Evolutionary conservation across 2,888 invertebrate genomes (phyloP).

Genomic region (Callosobruchus maculatus): DNA sequence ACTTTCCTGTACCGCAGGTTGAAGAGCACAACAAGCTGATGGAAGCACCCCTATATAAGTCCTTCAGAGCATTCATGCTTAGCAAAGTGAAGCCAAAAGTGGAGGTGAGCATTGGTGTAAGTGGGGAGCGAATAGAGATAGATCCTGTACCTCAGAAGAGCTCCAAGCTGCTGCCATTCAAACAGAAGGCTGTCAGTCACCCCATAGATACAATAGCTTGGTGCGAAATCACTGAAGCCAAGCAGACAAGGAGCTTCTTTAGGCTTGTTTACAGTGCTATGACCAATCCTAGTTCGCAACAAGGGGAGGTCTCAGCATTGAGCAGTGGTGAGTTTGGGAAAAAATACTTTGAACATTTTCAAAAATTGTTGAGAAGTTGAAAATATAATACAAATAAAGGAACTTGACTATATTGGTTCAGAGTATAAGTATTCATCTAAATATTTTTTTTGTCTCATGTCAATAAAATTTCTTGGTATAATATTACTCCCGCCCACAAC

Average conservation of each 20-base stretch:
- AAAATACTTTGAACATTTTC: too few relatives aligned
- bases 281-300: neutral
- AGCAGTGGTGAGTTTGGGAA: neutral
- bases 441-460: too few relatives aligned
- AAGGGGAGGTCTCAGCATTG: neutral
- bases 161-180: constrained; percentile 55
- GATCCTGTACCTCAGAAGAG: constrained; percentile 73
- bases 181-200: constrained; percentile 77
- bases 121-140: constrained; percentile 88
- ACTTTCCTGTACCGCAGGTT: too few relatives aligned
- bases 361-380: too few relatives aligned
- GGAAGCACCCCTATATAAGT: constrained; percentile 84
- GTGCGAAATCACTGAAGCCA: constrained; percentile 79
- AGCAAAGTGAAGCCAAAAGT: constrained; percentile 79
- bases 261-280: constrained; percentile 60
- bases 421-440: too few relatives aligned
- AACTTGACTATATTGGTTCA: too few relatives aligned
- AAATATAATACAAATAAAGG: too few relatives aligned
- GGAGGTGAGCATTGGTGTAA: constrained; percentile 82
- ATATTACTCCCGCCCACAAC: too few relatives aligned
- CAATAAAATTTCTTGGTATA: too few relatives aligned
- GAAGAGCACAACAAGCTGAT: constrained; percentile 67
- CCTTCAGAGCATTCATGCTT: constrained; percentile 72
- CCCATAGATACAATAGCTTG: constrained; percentile 84
- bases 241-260: constrained; percentile 68